phyloP scores from a whole-genome alignment of 1,140 invertebrate genomes.

The Drosophila virilis region DNA sequence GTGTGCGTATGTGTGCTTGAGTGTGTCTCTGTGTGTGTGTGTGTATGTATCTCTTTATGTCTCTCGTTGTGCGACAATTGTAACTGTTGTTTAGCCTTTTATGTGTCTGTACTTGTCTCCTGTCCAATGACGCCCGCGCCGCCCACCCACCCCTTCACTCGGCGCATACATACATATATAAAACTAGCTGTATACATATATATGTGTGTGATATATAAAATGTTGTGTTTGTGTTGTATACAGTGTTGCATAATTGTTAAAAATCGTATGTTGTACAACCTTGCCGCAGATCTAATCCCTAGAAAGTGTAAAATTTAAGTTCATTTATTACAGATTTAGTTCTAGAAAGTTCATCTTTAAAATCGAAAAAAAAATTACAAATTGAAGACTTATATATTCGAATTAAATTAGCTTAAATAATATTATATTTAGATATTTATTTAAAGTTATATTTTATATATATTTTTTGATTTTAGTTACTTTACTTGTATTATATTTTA shows the following conservation, averaged over 20 bases:
- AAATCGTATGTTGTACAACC: conserved; percentile 36
- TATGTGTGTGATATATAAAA: conserved; percentile 3
- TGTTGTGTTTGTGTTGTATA: conserved; percentile 1
- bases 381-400: no score
- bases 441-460: background rate
- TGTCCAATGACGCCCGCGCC: conserved; percentile 14
- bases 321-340: background rate
- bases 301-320: no score
- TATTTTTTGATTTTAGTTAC: no score
- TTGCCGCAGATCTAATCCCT: conserved; percentile 32
- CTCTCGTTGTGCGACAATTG: conserved; percentile 45
- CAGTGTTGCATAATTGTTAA: conserved; percentile 36
- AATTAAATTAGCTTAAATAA: background rate
- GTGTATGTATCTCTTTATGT: conserved; percentile 28
- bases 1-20: conserved; percentile 10
- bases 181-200: conserved; percentile 1
- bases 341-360: background rate
- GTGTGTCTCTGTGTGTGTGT: conserved; percentile 17
- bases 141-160: background rate
- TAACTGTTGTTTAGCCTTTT: conserved; percentile 46
- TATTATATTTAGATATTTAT: conserved; percentile 1
- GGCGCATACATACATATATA: conserved; percentile 11
- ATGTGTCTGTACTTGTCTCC: conserved; percentile 32
- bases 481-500: no score
- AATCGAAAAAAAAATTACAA: no score